Evolutionary conservation across 2,113 vertebrate species (phyloP).

Genomic region (Cathartes aura): DNA sequence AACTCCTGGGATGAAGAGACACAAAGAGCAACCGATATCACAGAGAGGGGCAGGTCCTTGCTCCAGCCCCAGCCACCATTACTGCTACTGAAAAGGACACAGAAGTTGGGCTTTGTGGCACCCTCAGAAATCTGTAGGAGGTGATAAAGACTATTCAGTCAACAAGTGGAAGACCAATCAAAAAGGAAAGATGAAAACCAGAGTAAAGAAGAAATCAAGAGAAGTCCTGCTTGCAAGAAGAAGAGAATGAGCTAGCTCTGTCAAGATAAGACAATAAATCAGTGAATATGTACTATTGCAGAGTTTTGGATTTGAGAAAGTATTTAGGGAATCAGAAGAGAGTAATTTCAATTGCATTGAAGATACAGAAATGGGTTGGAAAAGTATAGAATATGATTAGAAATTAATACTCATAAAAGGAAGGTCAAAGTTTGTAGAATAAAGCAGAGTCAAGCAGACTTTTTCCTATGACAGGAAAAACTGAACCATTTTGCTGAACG

Average conservation of each 20-base stretch:
- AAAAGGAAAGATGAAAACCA: not conserved
- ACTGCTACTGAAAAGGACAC: not conserved
- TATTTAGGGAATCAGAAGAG: not conserved
- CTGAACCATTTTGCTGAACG: not conserved
- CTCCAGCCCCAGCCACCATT: not conserved
- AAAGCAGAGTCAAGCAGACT: not conserved
- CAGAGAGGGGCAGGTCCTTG: not conserved
- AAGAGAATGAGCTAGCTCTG: not conserved
- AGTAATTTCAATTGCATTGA: not conserved
- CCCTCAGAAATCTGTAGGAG: not conserved
- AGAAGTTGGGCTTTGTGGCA: not conserved
- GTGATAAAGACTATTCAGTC: not conserved
- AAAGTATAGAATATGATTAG: not conserved
- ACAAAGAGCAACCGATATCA: not conserved
- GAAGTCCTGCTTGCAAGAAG: not conserved
- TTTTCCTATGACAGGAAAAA: not conserved
- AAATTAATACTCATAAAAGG: not conserved
- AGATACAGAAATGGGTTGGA: not conserved
- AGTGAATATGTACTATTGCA: not conserved
- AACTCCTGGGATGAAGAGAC: not conserved
- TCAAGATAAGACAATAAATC: not conserved
- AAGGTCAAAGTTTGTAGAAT: not conserved
- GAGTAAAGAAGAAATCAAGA: not conserved
- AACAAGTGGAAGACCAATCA: not conserved
- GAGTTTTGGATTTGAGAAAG: not conserved